Percentiles rank a stretch among this genome's conserved stretches.
These are phyloP conservation scores for Patiria pectinifera DNA, from an alignment of 53 echinoderm and acorn worm genomes.

Conservation along the genomic window DNA sequence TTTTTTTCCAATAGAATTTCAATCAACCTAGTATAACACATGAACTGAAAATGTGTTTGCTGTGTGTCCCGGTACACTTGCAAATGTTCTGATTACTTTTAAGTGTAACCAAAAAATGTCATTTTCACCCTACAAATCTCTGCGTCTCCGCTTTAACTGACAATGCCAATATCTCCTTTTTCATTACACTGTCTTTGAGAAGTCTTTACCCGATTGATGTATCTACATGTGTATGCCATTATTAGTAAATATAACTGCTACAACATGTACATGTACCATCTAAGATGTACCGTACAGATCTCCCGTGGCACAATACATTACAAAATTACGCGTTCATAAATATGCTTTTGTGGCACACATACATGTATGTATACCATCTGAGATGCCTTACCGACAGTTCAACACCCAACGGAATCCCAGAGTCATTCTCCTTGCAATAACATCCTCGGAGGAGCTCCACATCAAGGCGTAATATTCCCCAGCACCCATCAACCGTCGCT, in stretches of 20 bases:
- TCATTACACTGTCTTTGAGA: too few relatives aligned
- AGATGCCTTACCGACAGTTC: not conserved
- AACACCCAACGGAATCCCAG: slow-evolving; percentile 36
- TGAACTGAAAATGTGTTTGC: too few relatives aligned
- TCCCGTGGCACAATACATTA: not conserved
- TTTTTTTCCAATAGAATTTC: too few relatives aligned
- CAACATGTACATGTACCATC: not conserved
- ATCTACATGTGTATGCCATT: too few relatives aligned
- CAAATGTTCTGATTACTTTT: too few relatives aligned
- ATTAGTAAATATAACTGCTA: too few relatives aligned
- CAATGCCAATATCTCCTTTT: too few relatives aligned
- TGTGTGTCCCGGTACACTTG: too few relatives aligned
- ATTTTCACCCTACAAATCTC: not conserved
- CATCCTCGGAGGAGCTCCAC: slow-evolving; percentile 27
- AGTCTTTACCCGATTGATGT: too few relatives aligned
- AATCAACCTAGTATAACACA: too few relatives aligned
- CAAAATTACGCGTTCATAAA: not conserved
- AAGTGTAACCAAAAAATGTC: too few relatives aligned
- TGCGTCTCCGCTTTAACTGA: too few relatives aligned
- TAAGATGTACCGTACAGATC: not conserved
- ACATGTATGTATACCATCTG: not conserved
- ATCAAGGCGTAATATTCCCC: slow-evolving; percentile 31
- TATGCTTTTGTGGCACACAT: not conserved
- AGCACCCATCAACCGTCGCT: slow-evolving; percentile 7
- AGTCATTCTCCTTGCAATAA: slow-evolving; percentile 26